These are phyloP conservation scores for Chromobotia macracanthus DNA, from an alignment of 2,797 vertebrate genomes.

Conservation along the genomic window DNA sequence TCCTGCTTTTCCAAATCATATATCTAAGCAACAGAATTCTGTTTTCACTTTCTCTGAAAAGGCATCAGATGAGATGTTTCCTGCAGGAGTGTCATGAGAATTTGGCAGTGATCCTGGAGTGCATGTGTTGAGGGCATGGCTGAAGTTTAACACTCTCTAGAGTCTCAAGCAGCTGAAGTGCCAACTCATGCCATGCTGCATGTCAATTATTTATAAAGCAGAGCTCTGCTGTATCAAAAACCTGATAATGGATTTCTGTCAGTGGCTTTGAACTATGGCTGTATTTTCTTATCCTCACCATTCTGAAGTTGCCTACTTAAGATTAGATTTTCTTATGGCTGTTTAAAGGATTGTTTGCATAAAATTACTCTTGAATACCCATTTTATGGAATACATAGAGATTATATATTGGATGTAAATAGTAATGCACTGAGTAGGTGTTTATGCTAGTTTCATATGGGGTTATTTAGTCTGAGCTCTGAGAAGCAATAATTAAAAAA, in stretches of 20 bases:
- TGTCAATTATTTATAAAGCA: constrained; percentile 24
- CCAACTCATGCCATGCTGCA: constrained; percentile 23
- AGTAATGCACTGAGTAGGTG: background rate
- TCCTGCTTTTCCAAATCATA: background rate
- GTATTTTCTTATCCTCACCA: background rate
- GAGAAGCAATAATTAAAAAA: no score
- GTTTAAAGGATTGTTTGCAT: background rate
- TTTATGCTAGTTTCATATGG: background rate
- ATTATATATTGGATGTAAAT: background rate
- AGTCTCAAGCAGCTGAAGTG: constrained; percentile 67
- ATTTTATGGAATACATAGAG: background rate
- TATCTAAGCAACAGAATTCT: background rate
- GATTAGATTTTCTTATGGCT: background rate
- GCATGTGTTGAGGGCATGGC: constrained; percentile 56
- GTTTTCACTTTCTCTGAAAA: constrained; percentile 16
- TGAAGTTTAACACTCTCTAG: constrained; percentile 63
- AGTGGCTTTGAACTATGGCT: constrained; percentile 34
- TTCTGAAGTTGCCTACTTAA: background rate
- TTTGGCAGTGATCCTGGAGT: constrained; percentile 56
- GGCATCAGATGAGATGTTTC: constrained; percentile 17
- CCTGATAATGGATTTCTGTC: constrained; percentile 30
- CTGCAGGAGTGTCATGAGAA: constrained; percentile 15
- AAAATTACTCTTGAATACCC: background rate
- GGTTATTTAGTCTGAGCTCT: no score
- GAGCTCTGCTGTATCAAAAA: constrained; percentile 23